phyloP scores from a whole-genome alignment of 2,888 invertebrate species.

The Pyrocoelia pectoralis region DNA sequence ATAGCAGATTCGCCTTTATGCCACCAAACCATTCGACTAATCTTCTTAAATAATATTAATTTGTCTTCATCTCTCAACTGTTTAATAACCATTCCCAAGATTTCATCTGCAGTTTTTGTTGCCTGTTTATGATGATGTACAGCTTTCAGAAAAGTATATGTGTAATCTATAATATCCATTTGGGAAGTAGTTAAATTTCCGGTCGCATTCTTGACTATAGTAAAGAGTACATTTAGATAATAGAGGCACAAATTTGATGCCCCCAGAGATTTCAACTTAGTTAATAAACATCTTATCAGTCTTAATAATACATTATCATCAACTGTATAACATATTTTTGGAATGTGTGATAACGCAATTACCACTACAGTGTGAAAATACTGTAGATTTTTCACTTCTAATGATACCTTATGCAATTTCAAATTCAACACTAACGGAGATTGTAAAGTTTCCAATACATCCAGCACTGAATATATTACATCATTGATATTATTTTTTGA shows the following conservation, averaged over 20 bases:
- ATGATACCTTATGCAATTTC: background rate
- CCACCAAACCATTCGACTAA: background rate
- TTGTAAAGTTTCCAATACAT: background rate
- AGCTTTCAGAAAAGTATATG: background rate
- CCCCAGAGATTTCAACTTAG: background rate
- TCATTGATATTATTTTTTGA: background rate
- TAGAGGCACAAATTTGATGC: background rate
- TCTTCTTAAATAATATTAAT: background rate
- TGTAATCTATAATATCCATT: background rate
- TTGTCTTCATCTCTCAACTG: background rate
- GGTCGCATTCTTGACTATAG: background rate
- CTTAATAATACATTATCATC: background rate
- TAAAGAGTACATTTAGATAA: background rate
- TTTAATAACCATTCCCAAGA: background rate
- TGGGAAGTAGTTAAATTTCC: background rate
- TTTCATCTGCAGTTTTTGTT: background rate
- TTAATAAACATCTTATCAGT: background rate
- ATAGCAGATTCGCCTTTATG: background rate
- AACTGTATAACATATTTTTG: background rate
- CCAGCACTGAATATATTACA: background rate
- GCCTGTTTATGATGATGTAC: constrained; percentile 3
- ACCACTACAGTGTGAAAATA: background rate
- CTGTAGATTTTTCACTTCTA: background rate
- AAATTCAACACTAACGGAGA: background rate
- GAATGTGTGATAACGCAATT: background rate